Evolutionary conservation across 1,140 invertebrate genomes (phyloP), one percentile per base, ranked within the genome.

Genomic region (Drosophila sechellia): DNA sequence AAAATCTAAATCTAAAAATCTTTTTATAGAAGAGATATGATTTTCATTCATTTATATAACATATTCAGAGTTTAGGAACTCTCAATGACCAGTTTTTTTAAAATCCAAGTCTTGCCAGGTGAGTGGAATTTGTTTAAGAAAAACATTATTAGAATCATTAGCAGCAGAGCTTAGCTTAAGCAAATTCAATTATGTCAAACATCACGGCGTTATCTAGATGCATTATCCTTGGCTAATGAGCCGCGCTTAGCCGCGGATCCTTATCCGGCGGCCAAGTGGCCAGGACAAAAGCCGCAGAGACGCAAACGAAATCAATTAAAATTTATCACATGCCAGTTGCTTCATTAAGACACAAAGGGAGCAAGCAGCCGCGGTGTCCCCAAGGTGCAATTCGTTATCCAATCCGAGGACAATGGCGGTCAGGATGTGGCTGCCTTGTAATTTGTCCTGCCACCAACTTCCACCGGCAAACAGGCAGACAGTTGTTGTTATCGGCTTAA

Each of bases 351-450:
- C 65, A 77, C 66, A 79, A 77, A 71, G 57, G 75, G 42, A 39
- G 17, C 55, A 65, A 25, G 17, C 49, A 11, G 8, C n/a, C 69
- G 49, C 39, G 27, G 34, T 8, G 50, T 89, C 84, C 84, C 84
- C 77, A 75, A 90, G 79, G 84, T 89, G 77, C 84, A 75, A 89
- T 89, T 89, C 84, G 85, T 89, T 89, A 89, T 89, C 79, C 87
- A 80, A 65, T 48, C 74, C 46, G 57, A 78, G 73, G 63, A 89
- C 84, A 90, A 84, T 89, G 84, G 76, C 79, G 79, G 76, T 70
- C 79, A 84, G 84, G 84, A 89, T 89, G 79, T 72, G 80, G 77
- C 77, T 80, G 71, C 31, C 78, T 61, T 84, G 85, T 89, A 89
- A 89, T 89, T 89, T 89, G 84, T 89, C 84, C 84, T 59, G 73